Percentiles rank a stretch among this genome's conserved stretches.
Evolutionary conservation across 2,888 invertebrate genomes (phyloP).

Genomic region (Deilephila elpenor): DNA sequence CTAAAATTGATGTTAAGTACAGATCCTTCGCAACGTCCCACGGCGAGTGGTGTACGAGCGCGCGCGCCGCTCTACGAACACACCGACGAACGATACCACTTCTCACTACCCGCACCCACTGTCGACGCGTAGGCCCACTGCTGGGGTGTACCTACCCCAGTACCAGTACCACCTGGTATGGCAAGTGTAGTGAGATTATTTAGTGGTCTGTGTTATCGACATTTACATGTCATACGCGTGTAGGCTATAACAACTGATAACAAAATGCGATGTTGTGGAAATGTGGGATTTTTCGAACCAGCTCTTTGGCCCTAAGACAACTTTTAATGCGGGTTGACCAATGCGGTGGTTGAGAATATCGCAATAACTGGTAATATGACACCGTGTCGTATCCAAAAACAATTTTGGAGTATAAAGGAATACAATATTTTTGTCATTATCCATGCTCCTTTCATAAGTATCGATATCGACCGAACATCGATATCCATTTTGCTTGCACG

Average conservation of each 20-base stretch:
- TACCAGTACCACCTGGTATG: background rate
- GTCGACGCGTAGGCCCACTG: constrained; percentile 6
- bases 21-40: constrained; percentile 89
- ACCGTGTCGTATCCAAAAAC: too few relatives aligned
- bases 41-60: constrained; percentile 88
- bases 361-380: too few relatives aligned
- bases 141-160: too few relatives aligned
- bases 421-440: too few relatives aligned
- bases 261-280: too few relatives aligned
- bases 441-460: background rate
- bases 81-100: constrained; percentile 79
- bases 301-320: too few relatives aligned
- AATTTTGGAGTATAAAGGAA: too few relatives aligned
- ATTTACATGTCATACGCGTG: background rate
- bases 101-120: constrained; percentile 59
- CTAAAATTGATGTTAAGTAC: constrained; percentile 91
- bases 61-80: constrained; percentile 84
- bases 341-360: too few relatives aligned
- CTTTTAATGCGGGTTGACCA: too few relatives aligned
- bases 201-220: background rate
- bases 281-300: too few relatives aligned
- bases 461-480: background rate
- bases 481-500: too few relatives aligned
- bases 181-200: background rate
- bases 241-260: too few relatives aligned